phyloP scores from a whole-genome alignment of 2,113 vertebrate genomes.

The Grantiella picta region DNA sequence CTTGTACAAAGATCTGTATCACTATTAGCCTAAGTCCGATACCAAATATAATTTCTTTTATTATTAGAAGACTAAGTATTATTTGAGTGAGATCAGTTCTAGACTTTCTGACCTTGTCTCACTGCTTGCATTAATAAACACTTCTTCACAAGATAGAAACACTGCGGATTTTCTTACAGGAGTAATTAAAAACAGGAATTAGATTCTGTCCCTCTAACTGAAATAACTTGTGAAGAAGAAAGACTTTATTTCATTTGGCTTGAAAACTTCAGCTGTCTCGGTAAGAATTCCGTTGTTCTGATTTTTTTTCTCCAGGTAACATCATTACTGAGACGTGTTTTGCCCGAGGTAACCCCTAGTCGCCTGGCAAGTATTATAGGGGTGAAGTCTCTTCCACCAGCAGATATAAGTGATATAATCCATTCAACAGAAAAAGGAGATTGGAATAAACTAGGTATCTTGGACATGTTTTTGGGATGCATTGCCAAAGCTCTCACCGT shows the following conservation, averaged over 20 bases:
- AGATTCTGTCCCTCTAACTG: not conserved
- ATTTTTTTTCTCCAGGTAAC: constrained; percentile 81
- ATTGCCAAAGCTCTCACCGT: constrained; percentile 98
- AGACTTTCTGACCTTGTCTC: not conserved
- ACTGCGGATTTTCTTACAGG: not conserved
- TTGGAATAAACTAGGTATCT: constrained; percentile 95
- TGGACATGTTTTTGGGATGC: constrained; percentile 98
- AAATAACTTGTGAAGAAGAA: not conserved
- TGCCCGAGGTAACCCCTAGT: constrained; percentile 93
- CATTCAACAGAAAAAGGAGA: constrained; percentile 98
- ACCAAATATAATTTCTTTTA: not conserved
- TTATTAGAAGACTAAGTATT: not conserved
- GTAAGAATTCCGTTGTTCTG: not conserved
- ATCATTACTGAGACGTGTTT: constrained; percentile 90
- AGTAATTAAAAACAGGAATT: not conserved
- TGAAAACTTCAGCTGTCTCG: not conserved
- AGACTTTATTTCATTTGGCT: not conserved
- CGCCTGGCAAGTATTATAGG: constrained; percentile 96
- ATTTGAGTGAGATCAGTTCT: not conserved
- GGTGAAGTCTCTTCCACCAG: constrained; percentile 93
- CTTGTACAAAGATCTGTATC: not conserved
- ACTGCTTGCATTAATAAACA: not conserved
- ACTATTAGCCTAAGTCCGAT: not conserved
- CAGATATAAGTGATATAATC: constrained; percentile 98
- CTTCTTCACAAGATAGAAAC: not conserved